Evolutionary conservation across 1,140 invertebrate species (phyloP), one percentile per base, ranked within the genome.

Genomic region (Thaumatotibia leucotreta): DNA sequence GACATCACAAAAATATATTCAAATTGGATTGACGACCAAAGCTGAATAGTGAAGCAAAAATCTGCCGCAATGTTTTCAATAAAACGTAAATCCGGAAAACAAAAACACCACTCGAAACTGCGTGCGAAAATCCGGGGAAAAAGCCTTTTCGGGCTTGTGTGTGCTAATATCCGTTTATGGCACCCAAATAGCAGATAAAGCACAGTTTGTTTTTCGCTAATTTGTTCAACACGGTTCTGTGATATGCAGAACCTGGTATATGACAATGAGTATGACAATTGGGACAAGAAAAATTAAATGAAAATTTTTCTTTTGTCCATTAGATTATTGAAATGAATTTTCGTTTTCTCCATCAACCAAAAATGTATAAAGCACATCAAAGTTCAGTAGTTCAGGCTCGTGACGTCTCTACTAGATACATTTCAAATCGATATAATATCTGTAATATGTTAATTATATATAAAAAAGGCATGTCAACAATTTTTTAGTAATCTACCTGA

Each of bases 171-270:
- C 10, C 22, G 22, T 54, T 58, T 58, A 58, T 58, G 23, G 23
- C 17, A 45, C 39, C 39, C 52, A 58, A 27, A 27, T 58, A 27
- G 23, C 23, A 58, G 52, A 29, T 27, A 58, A 58, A 58, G 23
- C 52, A 58, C 23, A 58, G 52, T 58, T 58, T 58, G 52, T 24
- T 24, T 58, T 58, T 3, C 50, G 23, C 23, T 58, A 58, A 58
- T 58, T 58, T 27, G 23, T 27, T 27, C 52, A 29, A 27, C 50
- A n/a, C 20, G 4, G n/a, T 45, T 8, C 14, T 17, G 39, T 5
- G 9, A 20, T 24, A 14, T 27, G n/a, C 4, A 27, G 8, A 58
- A 58, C 52, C 52, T 8, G n/a, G 52, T 58, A 27, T 58, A 11
- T 27, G n/a, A 14, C 27, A 58, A n/a, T n/a, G n/a, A n/a, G n/a